phyloP scores from a whole-genome alignment of 2,888 invertebrate species.

The Tubulanus polymorphus region DNA sequence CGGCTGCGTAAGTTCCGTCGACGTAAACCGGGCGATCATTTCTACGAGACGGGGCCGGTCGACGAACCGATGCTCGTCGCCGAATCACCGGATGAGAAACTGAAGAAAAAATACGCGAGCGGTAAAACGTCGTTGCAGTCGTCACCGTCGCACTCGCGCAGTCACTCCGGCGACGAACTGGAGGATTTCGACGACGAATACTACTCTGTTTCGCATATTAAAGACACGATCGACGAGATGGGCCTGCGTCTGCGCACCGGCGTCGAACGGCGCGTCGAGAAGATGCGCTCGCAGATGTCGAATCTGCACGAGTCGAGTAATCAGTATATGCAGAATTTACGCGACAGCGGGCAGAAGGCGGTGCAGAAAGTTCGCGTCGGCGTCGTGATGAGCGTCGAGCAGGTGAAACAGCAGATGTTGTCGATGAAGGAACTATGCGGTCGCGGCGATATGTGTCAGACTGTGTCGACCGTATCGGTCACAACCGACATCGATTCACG shows the following conservation, averaged over 20 bases:
- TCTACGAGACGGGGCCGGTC: too few species aligned
- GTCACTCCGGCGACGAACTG: neutral
- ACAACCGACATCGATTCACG: constrained; percentile 41
- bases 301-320: constrained; percentile 26
- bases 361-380: constrained; percentile 38
- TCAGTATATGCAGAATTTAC: constrained; percentile 37
- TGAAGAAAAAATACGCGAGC: neutral
- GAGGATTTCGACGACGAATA: constrained; percentile 2
- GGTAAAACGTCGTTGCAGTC: too few species aligned
- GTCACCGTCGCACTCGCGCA: too few species aligned
- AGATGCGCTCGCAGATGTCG: constrained; percentile 32
- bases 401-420: constrained; percentile 44
- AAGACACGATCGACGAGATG: constrained; percentile 40
- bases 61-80: too few species aligned
- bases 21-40: too few species aligned
- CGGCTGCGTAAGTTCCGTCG: too few species aligned
- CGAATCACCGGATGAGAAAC: neutral
- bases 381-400: constrained; percentile 39
- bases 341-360: constrained; percentile 35
- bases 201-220: constrained; percentile 18
- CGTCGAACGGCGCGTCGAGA: constrained; percentile 35
- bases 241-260: constrained; percentile 31
- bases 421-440: constrained; percentile 49
- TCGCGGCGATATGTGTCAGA: constrained; percentile 45
- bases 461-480: constrained; percentile 44